phyloP scores from a whole-genome alignment of 2,113 vertebrate genomes.

The Fregetta grallaria region DNA sequence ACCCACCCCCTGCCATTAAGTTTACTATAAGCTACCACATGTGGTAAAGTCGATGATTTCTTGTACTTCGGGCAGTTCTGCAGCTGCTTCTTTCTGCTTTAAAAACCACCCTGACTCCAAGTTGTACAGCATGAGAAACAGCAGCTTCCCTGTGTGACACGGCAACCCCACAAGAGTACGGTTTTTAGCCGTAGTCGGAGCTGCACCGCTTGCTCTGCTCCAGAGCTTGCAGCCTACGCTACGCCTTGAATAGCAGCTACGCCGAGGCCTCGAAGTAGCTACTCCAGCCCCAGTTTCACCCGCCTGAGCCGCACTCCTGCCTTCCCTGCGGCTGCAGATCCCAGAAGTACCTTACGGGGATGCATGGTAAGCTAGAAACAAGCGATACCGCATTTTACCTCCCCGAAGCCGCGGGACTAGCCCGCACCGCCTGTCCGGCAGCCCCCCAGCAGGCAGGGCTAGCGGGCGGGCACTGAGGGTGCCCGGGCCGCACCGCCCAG shows the following conservation, averaged over 20 bases:
- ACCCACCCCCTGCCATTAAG: fast-evolving
- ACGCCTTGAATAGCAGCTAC: fast-evolving
- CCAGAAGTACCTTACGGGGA: not conserved
- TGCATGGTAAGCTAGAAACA: fast-evolving
- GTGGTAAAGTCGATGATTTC: fast-evolving
- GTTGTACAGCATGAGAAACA: too few species aligned
- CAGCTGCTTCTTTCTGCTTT: not conserved
- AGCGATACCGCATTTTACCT: fast-evolving
- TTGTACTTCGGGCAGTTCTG: too few species aligned
- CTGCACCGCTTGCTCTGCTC: too few species aligned
- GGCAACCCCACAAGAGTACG: fast-evolving
- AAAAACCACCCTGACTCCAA: fast-evolving
- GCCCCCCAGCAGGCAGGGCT: not conserved
- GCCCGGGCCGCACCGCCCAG: not conserved
- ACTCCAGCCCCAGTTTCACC: not conserved
- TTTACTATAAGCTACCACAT: fast-evolving
- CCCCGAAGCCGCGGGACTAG: too few species aligned
- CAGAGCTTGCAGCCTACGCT: not conserved
- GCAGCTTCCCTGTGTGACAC: not conserved
- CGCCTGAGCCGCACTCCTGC: too few species aligned
- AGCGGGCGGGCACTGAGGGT: not conserved
- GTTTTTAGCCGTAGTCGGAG: not conserved
- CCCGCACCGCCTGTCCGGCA: not conserved
- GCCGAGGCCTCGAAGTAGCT: fast-evolving
- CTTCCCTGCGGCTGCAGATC: not conserved